Evolutionary conservation across 2,888 invertebrate species (phyloP).

Genomic region (Neria commutata): DNA sequence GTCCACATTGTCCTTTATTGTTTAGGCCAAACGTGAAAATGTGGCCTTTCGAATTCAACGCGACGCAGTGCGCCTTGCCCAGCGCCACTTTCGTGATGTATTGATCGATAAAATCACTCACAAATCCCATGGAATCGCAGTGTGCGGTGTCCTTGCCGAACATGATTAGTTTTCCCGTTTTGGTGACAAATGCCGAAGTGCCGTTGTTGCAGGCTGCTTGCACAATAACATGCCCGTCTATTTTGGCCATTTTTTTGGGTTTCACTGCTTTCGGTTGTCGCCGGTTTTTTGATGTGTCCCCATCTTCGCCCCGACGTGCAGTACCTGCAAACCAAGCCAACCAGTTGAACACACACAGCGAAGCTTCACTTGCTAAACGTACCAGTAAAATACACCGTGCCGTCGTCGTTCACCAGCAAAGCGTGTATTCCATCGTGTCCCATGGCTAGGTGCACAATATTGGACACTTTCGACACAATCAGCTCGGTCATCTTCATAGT

Average conservation of each 20-base stretch:
- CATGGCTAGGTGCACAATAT: slow-evolving; percentile 78
- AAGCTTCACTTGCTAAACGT: no score
- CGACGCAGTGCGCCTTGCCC: slow-evolving; percentile 96
- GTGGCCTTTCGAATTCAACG: slow-evolving; percentile 84
- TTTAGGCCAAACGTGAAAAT: slow-evolving; percentile 96
- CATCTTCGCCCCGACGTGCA: slow-evolving; percentile 91
- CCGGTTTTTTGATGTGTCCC: slow-evolving; percentile 80
- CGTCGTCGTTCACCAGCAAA: slow-evolving; percentile 89
- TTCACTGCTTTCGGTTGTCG: slow-evolving; percentile 89
- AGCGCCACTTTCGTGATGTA: slow-evolving; percentile 77
- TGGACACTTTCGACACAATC: slow-evolving; percentile 74
- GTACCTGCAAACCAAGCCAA: slow-evolving; percentile 68
- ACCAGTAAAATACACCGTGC: slow-evolving; percentile 81
- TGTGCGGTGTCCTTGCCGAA: slow-evolving; percentile 93
- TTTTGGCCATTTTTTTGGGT: slow-evolving; percentile 89
- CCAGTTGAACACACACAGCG: neutral
- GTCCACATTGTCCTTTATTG: slow-evolving; percentile 96
- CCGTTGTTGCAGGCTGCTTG: slow-evolving; percentile 93
- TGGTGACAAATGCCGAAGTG: slow-evolving; percentile 89
- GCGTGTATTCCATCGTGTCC: slow-evolving; percentile 96
- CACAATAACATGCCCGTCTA: slow-evolving; percentile 83
- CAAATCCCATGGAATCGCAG: slow-evolving; percentile 76
- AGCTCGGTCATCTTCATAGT: slow-evolving; percentile 64
- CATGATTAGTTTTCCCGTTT: slow-evolving; percentile 88
- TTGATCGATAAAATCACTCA: slow-evolving; percentile 76